A percentile compares a stretch with the other conserved stretches of the same genome.
These are phyloP conservation scores for Cygnus olor DNA, from an alignment of 2,797 vertebrate genomes.

Conservation along the genomic window DNA sequence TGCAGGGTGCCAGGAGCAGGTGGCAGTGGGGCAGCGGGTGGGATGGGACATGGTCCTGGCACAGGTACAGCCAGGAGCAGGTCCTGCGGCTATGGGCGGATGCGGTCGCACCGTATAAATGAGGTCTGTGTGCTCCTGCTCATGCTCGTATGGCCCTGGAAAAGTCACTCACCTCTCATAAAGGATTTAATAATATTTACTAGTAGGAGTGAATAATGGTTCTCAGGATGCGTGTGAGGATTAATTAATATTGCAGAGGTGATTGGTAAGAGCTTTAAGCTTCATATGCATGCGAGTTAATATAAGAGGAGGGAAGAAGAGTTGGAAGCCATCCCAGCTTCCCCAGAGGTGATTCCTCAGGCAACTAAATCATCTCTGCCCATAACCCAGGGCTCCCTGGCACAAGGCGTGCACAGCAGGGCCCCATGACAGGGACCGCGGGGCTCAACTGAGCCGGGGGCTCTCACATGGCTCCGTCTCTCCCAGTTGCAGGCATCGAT, in stretches of 20 bases:
- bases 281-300: constrained; percentile 16
- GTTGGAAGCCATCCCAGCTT: constrained; percentile 40
- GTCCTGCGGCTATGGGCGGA: fast-evolving
- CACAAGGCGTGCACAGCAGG: fast-evolving
- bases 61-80: too few species aligned
- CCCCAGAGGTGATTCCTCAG: not conserved
- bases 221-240: not conserved
- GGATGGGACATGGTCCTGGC: too few species aligned
- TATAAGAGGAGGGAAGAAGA: not conserved
- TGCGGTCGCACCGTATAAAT: fast-evolving
- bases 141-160: not conserved
- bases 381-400: not conserved
- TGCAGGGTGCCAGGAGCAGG: too few species aligned
- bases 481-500: not conserved
- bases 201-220: constrained; percentile 53
- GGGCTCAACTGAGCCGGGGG: fast-evolving
- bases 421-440: fast-evolving
- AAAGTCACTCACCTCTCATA: not conserved
- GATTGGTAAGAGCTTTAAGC: constrained; percentile 43
- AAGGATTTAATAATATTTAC: constrained; percentile 61
- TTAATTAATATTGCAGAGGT: constrained; percentile 57
- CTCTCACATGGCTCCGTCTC: not conserved
- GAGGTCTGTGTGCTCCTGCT: not conserved
- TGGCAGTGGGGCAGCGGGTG: too few species aligned
- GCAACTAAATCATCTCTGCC: constrained; percentile 30